Evolutionary conservation across 2,888 invertebrate species (phyloP), one percentile per base, ranked within the genome.

Genomic region (Hirudinaria manillensis): DNA sequence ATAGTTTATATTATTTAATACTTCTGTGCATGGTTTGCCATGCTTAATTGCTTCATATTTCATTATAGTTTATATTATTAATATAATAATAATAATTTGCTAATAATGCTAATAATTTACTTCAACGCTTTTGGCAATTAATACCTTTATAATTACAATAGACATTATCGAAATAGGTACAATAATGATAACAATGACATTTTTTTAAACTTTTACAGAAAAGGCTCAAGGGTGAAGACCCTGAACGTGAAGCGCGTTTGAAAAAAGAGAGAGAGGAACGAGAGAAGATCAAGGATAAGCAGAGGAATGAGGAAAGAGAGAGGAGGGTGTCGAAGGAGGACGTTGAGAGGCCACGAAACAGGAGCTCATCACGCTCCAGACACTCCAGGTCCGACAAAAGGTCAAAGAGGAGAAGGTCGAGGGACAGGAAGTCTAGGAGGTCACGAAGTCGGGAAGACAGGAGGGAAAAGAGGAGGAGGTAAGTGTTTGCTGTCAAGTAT

Each of bases 241-340:
- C 76, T n/a, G 77, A 77, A 51, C 51, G 78, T 32, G 76, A 77
- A 74, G 56, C 53, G 10, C 65, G 72, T 19, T 66, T 73, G 65
- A 45, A 75, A 36, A 77, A 65, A 68, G 78, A 78, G 68, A 65
- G 79, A 32, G 78, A 76, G n/a, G 79, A 78, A 56, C 72, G 77
- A 53, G 78, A 79, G 56, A 77, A 76, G 65, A 71, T 77, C 61
- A 74, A 75, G 27, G 75, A 67, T 38, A 71, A 24, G 16, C 36
- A 74, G 45, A 55, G 51, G 13, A 45, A 74, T 10, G 71, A 53
- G 6, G 56, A 55, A 29, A 51, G 53, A 38, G 56, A 24, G 27
- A 34, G 56, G 19, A 19, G 36, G 32, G 55, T 27, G n/a, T n/a
- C n/a, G n/a, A 51, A 51, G 51, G 27, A 36, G 6, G 56, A 72